A percentile compares a stretch with the other conserved stretches of the same genome.
Conservation (phyloP, 2,888 invertebrate genomes). For the Agriotes lineatus region DNA sequence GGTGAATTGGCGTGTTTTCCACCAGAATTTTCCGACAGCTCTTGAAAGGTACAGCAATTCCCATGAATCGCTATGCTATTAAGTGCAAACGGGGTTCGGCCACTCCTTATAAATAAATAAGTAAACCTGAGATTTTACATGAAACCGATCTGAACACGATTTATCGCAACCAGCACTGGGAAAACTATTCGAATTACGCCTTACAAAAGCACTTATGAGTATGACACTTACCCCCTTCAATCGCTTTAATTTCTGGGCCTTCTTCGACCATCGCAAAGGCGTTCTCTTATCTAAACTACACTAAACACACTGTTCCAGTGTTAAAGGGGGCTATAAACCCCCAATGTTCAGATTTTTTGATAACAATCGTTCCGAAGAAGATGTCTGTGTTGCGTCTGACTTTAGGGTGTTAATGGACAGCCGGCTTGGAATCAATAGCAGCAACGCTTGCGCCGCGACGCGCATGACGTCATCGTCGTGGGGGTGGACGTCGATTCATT, state of each 20-base stretch:
- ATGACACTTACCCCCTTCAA: constrained; percentile 66
- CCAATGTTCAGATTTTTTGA: constrained; percentile 43
- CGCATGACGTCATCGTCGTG: constrained; percentile 44
- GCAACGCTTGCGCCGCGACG: constrained; percentile 50
- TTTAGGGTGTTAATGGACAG: constrained; percentile 50
- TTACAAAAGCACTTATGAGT: not conserved
- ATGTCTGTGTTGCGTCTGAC: constrained; percentile 51
- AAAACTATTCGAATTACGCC: constrained; percentile 7
- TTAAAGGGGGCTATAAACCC: constrained; percentile 49
- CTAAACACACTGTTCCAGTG: constrained; percentile 36
- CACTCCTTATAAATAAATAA: constrained; percentile 21
- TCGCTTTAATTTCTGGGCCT: constrained; percentile 72
- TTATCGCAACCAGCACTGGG: not conserved
- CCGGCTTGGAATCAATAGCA: constrained; percentile 51
- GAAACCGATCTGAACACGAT: constrained; percentile 1
- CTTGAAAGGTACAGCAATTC: constrained; percentile 2
- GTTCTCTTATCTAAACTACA: constrained; percentile 37
- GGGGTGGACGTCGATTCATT: constrained; percentile 42
- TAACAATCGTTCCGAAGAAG: constrained; percentile 46
- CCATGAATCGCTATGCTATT: constrained; percentile 21
- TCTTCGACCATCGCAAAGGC: constrained; percentile 67
- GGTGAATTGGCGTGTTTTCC: not conserved
- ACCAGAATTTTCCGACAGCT: constrained; percentile 1
- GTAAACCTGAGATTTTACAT: constrained; percentile 8
- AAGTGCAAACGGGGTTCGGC: constrained; percentile 13